A percentile compares a stretch with the other conserved stretches of the same genome.
Evolutionary conservation across 1,140 invertebrate genomes (phyloP).

Genomic region (Penaeus chinensis): DNA sequence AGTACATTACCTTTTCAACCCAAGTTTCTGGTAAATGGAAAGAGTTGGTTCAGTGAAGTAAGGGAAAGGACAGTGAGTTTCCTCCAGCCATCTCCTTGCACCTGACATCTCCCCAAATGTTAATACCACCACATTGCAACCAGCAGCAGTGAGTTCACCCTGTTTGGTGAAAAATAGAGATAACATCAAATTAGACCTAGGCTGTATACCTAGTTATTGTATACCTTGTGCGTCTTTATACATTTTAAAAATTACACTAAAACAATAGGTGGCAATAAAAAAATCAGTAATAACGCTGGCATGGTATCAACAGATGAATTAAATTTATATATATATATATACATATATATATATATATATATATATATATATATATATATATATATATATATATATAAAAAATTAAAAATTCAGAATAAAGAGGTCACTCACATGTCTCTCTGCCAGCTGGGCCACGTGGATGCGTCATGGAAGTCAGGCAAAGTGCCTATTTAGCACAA

Average conservation of each 20-base stretch:
- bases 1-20: constrained; percentile 46
- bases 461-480: constrained; percentile 63
- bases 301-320: too few species aligned
- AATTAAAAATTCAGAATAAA: not conserved
- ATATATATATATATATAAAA: not conserved
- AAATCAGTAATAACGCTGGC: too few species aligned
- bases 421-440: constrained; percentile 22
- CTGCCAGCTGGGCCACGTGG: constrained; percentile 51
- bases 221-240: too few species aligned
- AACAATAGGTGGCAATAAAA: too few species aligned
- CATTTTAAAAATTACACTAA: too few species aligned
- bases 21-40: constrained; percentile 46
- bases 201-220: not conserved
- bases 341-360: too few species aligned
- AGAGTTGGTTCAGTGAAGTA: constrained; percentile 48
- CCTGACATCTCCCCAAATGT: constrained; percentile 59
- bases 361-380: too few species aligned
- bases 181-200: constrained; percentile 4
- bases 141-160: constrained; percentile 42
- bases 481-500: constrained; percentile 56
- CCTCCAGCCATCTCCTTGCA: constrained; percentile 50
- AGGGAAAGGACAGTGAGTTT: constrained; percentile 57
- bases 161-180: constrained; percentile 1
- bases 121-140: constrained; percentile 61
- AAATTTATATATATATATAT: too few species aligned